Evolutionary conservation across 2,797 vertebrate species (phyloP), one percentile per base, ranked within the genome.

Genomic region (Limnodromus scolopaceus): DNA sequence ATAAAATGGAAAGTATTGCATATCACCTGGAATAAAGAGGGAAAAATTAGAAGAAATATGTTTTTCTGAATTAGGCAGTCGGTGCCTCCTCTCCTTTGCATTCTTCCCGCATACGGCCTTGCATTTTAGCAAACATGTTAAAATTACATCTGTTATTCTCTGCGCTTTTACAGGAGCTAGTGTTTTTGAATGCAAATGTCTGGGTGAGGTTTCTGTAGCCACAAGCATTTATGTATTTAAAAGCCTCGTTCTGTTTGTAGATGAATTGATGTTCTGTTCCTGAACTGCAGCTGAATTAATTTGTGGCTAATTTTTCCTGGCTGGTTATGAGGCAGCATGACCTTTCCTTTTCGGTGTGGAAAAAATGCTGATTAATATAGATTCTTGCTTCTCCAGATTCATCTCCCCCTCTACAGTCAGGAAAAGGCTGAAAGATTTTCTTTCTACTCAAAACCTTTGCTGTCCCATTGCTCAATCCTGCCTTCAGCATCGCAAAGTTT

Each of bases 191-290:
- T 94, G 92, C 85, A 89, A 30, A 95, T 95, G 70, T 82, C 97
- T 88, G 87, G 72, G 91, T 68, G 95, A 95, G 93, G 76, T 82
- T 87, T 71, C 66, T 89, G 74, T 85, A 96, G 82, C 95, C 94
- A 96, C 95, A 90, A 95, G 93, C 84, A 54, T 85, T 83, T 89
- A 94, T 93, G 79, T 93, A 75, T 97, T 94, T 96, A 94, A 96
- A 87, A 95, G 85, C 85, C 94, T 91, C 58, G 1, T 92, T 95
- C 94, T 96, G 84, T 89, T 91, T 89, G 85, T 64, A 93, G 91
- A 87, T 96, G 94, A 97, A 97, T 95, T 82, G 87, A 70, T 68
- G 71, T 88, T 95, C 93, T 96, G 95, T 97, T 96, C 89, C 91
- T 85, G 64, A 84, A 51, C 93, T 87, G 89, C 75, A 43, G 66